phyloP scores from a whole-genome alignment of 2,888 invertebrate species.

The Prosapia bicincta region DNA sequence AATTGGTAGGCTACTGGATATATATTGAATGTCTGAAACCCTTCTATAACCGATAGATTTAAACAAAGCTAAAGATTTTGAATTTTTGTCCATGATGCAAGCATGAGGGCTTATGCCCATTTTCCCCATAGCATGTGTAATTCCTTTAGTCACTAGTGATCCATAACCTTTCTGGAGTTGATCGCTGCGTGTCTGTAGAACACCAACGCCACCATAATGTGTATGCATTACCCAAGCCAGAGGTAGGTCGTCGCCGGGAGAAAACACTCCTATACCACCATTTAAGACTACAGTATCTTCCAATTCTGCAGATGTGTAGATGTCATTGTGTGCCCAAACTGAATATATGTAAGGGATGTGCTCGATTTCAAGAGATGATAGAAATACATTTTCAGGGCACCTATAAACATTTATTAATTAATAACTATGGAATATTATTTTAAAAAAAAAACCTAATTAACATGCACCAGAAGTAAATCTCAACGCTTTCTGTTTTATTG shows the following conservation, averaged over 20 bases:
- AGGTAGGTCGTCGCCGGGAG: conserved; percentile 3
- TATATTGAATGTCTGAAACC: conserved; percentile 23
- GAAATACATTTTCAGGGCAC: conserved; percentile 12
- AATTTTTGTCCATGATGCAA: conserved; percentile 16
- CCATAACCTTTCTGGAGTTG: conserved; percentile 22
- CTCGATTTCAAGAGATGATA: conserved; percentile 1
- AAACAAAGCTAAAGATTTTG: conserved; percentile 19
- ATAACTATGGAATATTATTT: too few relatives aligned
- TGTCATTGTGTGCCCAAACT: conserved; percentile 27
- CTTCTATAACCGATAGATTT: conserved; percentile 19
- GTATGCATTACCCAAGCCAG: conserved; percentile 27
- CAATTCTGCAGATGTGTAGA: conserved; percentile 22
- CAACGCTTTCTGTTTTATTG: too few relatives aligned
- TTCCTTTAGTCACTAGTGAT: conserved; percentile 2
- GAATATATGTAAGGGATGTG: conserved; percentile 22
- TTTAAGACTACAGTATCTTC: conserved; percentile 13
- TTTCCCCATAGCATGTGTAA: conserved; percentile 7
- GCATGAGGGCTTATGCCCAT: conserved; percentile 18
- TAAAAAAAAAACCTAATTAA: too few relatives aligned
- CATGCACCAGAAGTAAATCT: too few relatives aligned
- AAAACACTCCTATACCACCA: conserved; percentile 23
- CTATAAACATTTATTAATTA: not conserved
- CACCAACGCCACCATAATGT: conserved; percentile 26
- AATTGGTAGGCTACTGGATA: not conserved
- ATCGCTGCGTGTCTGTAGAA: conserved; percentile 19